phyloP scores from a whole-genome alignment of 1,140 invertebrate genomes.

The Patella vulgata region DNA sequence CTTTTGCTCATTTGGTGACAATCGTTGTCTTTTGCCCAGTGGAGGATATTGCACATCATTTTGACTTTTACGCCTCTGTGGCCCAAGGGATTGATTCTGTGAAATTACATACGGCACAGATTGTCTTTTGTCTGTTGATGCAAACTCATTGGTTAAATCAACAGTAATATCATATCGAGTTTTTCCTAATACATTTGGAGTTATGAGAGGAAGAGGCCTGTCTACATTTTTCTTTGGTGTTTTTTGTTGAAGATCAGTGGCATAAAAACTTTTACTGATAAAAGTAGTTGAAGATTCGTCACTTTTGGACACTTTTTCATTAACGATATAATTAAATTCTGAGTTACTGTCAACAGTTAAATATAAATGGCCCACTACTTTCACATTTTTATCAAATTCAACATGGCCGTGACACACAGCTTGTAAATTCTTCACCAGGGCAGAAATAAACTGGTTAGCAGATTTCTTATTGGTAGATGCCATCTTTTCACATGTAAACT shows the following conservation, averaged over 20 bases:
- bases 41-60: too few species aligned
- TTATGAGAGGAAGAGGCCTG: too few species aligned
- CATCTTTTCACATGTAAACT: too few species aligned
- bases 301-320: constrained; percentile 31
- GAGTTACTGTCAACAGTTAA: constrained; percentile 20
- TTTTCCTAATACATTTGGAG: too few species aligned
- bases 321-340: constrained; percentile 29
- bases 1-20: too few species aligned
- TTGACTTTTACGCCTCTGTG: too few species aligned
- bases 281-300: constrained; percentile 26
- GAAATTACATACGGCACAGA: too few species aligned
- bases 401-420: constrained; percentile 28
- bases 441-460: constrained; percentile 22
- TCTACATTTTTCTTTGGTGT: constrained; percentile 1
- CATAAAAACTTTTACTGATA: constrained; percentile 33
- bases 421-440: constrained; percentile 27
- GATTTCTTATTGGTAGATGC: constrained; percentile 20
- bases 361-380: constrained; percentile 28
- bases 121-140: too few species aligned
- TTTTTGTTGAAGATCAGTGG: not conserved
- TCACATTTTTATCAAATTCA: constrained; percentile 29
- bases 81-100: too few species aligned
- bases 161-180: too few species aligned
- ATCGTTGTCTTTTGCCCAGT: too few species aligned
- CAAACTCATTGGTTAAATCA: too few species aligned